Conservation (phyloP, 2,113 vertebrate genomes). For the Benitochromis conjunctus region DNA sequence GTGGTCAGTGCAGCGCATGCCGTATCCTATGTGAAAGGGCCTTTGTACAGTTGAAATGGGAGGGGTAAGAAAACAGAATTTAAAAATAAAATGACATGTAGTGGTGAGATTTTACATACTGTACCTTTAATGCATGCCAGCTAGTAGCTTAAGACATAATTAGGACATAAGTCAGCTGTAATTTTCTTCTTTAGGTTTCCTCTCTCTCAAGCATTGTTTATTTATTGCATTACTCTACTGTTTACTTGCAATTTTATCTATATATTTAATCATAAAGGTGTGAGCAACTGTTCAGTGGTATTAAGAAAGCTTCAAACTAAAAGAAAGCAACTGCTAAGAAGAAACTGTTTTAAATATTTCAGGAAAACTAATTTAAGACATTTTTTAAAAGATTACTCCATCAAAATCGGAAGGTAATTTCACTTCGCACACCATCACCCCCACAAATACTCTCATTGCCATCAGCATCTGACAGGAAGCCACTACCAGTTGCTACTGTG, state of each 20-base stretch:
- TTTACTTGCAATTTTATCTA: not conserved
- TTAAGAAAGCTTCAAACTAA: not conserved
- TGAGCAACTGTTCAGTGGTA: not conserved
- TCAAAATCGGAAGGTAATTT: conserved; percentile 71
- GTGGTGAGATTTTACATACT: too few species aligned
- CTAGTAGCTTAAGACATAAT: not conserved
- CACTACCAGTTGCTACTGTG: conserved; percentile 72
- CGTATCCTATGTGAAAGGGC: too few species aligned
- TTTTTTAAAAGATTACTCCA: not conserved
- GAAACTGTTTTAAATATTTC: not conserved
- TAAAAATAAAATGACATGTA: too few species aligned
- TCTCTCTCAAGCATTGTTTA: not conserved
- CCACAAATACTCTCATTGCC: conserved; percentile 71
- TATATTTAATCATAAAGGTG: not conserved
- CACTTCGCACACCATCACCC: conserved; percentile 58
- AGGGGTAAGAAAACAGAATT: too few species aligned
- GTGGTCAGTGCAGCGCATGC: too few species aligned
- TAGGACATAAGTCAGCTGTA: not conserved
- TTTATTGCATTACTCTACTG: not conserved
- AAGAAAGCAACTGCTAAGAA: not conserved
- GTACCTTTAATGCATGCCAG: too few species aligned
- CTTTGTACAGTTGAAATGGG: too few species aligned
- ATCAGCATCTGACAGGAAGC: conserved; percentile 80
- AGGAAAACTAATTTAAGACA: not conserved
- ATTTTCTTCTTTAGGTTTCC: not conserved